Base-by-base conservation (phyloP, 2,888 invertebrate genomes). In the Hypomecis atomaria region DNA sequence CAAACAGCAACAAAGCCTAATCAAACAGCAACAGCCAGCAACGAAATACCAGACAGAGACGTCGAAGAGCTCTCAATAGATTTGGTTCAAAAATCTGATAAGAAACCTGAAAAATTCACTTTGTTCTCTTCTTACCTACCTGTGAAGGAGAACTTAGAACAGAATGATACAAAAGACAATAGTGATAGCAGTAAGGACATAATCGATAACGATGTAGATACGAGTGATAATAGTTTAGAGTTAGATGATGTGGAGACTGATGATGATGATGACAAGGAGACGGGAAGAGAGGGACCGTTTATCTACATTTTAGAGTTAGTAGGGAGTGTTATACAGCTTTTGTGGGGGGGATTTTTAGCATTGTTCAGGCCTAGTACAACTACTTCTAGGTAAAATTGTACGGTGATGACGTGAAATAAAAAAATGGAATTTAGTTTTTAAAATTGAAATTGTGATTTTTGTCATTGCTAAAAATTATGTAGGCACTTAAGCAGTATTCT, bases 81-180 rank as follows among this genome's bases (percentile, higher is more conserved):
- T 44, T 83, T 78, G 0, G 23, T 81, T 0, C 82, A 74, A 33
- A 88, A 83, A 68, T 53, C 57, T 0, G 83, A 82, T 0, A 85
- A 79, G 43, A 92, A 90, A 77, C 92, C 92, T 0, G 92, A 92
- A 62, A 92, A 92, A 64, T 72, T 91, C 4, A 83, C 80, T 0
- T 65, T 90, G 0, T 89, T 80, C 52, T 84, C 87, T 0, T 87
- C 78, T 40, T 88, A 89, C 59, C 70, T 88, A 50, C 87, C 88
- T 1, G 54, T 69, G 0, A 66, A 71, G 54, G n/a, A 42, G 43
- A 64, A 66, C 2, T 33, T 63, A 38, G 50, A 60, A 8, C 1
- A 36, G 9, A 62, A 50, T 43, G 40, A 52, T 9, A 54, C 48
- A 3, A 23, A 23, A 38, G 50, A 60, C 6, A 1, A 36, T 9